Evolutionary conservation across 1,140 invertebrate species (phyloP), one percentile per base, ranked within the genome.

Genomic region (Diachasmimorpha longicaudata): DNA sequence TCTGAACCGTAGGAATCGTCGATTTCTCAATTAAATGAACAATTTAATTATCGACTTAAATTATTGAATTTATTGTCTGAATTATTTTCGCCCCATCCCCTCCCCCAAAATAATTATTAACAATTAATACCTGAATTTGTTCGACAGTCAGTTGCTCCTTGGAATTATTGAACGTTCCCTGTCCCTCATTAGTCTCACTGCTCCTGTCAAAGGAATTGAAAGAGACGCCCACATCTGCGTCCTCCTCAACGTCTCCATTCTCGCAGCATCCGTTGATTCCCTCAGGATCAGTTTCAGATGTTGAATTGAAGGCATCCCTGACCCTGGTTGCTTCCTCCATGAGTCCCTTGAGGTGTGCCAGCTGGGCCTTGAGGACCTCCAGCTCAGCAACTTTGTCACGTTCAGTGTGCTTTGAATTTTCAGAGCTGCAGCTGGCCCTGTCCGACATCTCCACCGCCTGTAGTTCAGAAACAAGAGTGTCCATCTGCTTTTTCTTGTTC

Each of bases 401-500:
- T 25, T 76, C 79, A n/a, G 75, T 73, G 42, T 79, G 81, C 70
- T 80, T 79, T 5, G 81, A 82, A 58, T 79, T 78, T 31, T 84
- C 84, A 0, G 83, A 86, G 70, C 82, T 85, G 84, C 86, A 58
- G 25, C 58, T 66, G 10, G 58, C 58, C 21, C 58, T 66, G n/a
- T 66, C 86, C 10, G 78, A 81, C 6, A 83, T 31, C 66, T 87
- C 85, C 36, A 81, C 81, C 6, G 82, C 80, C 68, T 88, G 86
- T 0, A 89, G 76, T 74, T 88, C 87, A n/a, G 86, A 82, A 36
- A 89, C 82, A 25, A 90, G 78, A 23, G 85, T 85, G 75, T 89
- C 88, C 86, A 90, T 89, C 36, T 84, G 84, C 58, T 84, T 83
- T 58, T 90, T 89, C 23, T 88, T 90, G 39, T 79, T 82, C 72